Evolutionary conservation across 37 sponge, comb jelly and placozoan genomes (phyloP).

Genomic region (Bolinopsis microptera): DNA sequence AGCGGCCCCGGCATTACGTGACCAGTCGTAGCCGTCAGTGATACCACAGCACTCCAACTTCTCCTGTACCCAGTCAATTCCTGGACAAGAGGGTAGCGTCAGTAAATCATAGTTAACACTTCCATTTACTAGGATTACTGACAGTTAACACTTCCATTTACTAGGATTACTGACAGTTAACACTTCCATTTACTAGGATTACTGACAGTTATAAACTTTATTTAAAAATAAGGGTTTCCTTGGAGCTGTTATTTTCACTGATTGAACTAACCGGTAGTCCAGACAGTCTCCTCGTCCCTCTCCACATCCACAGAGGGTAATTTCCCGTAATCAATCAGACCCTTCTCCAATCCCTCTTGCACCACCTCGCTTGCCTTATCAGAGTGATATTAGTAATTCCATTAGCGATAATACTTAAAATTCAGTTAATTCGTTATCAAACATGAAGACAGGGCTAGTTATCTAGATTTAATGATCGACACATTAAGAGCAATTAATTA

Average conservation of each 20-base stretch:
- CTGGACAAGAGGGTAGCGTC: neutral
- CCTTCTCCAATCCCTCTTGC: slow-evolving; percentile 1
- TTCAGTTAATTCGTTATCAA: neutral
- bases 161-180: too few relatives aligned
- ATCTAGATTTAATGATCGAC: too few relatives aligned
- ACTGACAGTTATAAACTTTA: neutral
- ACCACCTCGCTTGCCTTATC: neutral
- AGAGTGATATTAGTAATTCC: neutral
- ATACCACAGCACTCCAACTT: neutral
- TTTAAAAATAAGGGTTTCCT: too few relatives aligned
- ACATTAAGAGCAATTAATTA: neutral
- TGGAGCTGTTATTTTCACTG: too few relatives aligned
- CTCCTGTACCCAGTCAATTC: slow-evolving; percentile 15
- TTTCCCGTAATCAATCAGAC: slow-evolving; percentile 5
- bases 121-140: too few relatives aligned
- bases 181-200: too few relatives aligned
- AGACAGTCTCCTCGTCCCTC: neutral
- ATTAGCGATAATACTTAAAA: neutral
- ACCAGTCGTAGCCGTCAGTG: neutral
- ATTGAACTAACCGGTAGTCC: neutral
- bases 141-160: too few relatives aligned
- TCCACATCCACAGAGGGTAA: neutral
- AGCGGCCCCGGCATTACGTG: neutral
- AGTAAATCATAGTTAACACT: too few relatives aligned
- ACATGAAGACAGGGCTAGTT: too few relatives aligned